A percentile compares a stretch with the other conserved stretches of the same genome.
These are phyloP conservation scores for Archips xylosteana DNA, from an alignment of 2,888 invertebrate species.

Conservation along the genomic window DNA sequence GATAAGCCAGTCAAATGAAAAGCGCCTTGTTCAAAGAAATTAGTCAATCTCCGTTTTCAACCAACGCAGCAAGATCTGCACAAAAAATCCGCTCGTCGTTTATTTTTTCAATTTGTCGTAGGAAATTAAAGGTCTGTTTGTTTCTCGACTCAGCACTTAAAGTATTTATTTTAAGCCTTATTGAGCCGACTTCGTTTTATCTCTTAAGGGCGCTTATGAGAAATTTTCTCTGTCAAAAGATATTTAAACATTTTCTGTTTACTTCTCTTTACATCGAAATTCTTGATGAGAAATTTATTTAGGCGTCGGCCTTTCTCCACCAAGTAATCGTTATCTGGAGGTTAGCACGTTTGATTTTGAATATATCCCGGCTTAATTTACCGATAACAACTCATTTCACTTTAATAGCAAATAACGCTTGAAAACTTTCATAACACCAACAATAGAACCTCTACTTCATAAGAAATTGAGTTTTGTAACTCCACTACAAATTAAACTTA, in stretches of 20 bases:
- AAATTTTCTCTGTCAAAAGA: conserved; percentile 48
- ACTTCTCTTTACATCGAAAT: conserved; percentile 41
- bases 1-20: conserved; percentile 21
- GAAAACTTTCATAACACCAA: conserved; percentile 45
- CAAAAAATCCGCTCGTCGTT: conserved; percentile 34
- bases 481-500: conserved; percentile 50
- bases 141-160: conserved; percentile 59
- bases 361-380: background rate
- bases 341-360: conserved; percentile 10
- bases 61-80: conserved; percentile 31
- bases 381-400: conserved; percentile 30
- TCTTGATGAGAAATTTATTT: conserved; percentile 48
- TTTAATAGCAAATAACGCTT: conserved; percentile 47
- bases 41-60: conserved; percentile 36
- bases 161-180: conserved; percentile 65
- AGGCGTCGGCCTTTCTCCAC: conserved; percentile 28
- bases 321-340: conserved; percentile 13
- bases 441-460: conserved; percentile 50
- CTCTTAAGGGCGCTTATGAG: conserved; percentile 55
- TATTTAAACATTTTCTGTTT: conserved; percentile 48
- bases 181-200: conserved; percentile 49
- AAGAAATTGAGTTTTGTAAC: conserved; percentile 52
- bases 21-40: conserved; percentile 33
- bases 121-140: conserved; percentile 67
- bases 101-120: conserved; percentile 62